Evolutionary conservation across 2,888 invertebrate species (phyloP), one percentile per base, ranked within the genome.

Genomic region (Synanthedon andrenaeformis): DNA sequence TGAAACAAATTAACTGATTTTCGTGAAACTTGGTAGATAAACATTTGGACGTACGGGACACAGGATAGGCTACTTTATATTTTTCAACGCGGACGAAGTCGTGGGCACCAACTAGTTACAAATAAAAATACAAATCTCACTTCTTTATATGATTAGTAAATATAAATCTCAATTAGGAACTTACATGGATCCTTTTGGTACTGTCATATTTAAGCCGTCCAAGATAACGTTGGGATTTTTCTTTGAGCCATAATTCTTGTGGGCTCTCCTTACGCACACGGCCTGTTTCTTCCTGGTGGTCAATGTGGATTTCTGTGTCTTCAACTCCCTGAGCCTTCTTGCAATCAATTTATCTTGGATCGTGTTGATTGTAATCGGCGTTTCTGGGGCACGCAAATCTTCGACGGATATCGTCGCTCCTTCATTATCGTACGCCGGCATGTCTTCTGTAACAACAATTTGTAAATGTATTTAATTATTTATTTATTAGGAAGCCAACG

Each of bases 141-240:
- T n/a, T n/a, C n/a, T n/a, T n/a, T n/a, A n/a, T n/a, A n/a, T n/a
- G n/a, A n/a, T n/a, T n/a, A n/a, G n/a, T n/a, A n/a, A n/a, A n/a
- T n/a, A n/a, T n/a, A n/a, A n/a, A n/a, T n/a, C n/a, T n/a, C n/a
- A n/a, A n/a, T n/a, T n/a, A n/a, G n/a, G n/a, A n/a, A 91, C 93
- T 92, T 86, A 95, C 95, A 96, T 96, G 51, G 93, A 86, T 53
- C 96, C 96, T 73, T 96, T 95, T 19, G 96, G 93, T 49, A 97
- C 97, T 14, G 96, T 96, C 94, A 97, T 95, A 71, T 95, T 95
- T 54, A 97, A 89, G 23, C 94, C 94, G 72, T 96, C 95, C 53
- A 97, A 88, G 45, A 97, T 94, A 41, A 95, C 89, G 63, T 94
- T 93, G 0, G 94, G 94, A 69, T 91, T 94, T 63, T 90, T 93